These are phyloP conservation scores for Nannoperca obscura DNA, from an alignment of 2,797 vertebrate species.

Conservation along the genomic window DNA sequence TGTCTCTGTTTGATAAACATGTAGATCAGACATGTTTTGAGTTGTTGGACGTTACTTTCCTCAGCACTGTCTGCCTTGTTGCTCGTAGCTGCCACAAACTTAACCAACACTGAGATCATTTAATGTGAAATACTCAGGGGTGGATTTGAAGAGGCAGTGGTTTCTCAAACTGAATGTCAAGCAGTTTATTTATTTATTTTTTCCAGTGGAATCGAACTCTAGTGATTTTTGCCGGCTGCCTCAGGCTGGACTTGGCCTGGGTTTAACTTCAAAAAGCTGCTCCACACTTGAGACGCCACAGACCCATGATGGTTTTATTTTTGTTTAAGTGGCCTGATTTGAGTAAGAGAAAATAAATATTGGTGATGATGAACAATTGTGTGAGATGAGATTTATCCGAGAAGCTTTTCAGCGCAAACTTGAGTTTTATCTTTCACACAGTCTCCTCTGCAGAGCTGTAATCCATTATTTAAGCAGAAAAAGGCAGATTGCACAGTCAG, in stretches of 20 bases:
- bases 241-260: slow-evolving; percentile 31
- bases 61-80: background rate
- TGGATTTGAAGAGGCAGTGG: background rate
- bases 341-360: background rate
- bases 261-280: slow-evolving; percentile 34
- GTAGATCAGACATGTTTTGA: background rate
- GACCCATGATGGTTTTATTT: slow-evolving; percentile 13
- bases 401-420: background rate
- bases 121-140: background rate
- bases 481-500: slow-evolving; percentile 17
- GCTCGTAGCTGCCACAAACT: background rate
- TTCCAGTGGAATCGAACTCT: background rate
- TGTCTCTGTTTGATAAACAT: background rate
- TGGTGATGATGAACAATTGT: background rate
- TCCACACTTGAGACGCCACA: background rate
- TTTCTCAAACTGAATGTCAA: slow-evolving; percentile 32
- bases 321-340: slow-evolving; percentile 10
- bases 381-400: slow-evolving; percentile 1
- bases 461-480: slow-evolving; percentile 36
- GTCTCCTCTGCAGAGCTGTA: slow-evolving; percentile 4
- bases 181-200: background rate
- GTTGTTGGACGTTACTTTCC: background rate
- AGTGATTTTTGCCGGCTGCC: slow-evolving; percentile 39
- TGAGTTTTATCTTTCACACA: background rate
- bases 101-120: background rate